Percentiles rank a stretch among this genome's conserved stretches.
These are phyloP conservation scores for Excalfactoria chinensis DNA, from an alignment of 2,113 vertebrate genomes.

Conservation along the genomic window DNA sequence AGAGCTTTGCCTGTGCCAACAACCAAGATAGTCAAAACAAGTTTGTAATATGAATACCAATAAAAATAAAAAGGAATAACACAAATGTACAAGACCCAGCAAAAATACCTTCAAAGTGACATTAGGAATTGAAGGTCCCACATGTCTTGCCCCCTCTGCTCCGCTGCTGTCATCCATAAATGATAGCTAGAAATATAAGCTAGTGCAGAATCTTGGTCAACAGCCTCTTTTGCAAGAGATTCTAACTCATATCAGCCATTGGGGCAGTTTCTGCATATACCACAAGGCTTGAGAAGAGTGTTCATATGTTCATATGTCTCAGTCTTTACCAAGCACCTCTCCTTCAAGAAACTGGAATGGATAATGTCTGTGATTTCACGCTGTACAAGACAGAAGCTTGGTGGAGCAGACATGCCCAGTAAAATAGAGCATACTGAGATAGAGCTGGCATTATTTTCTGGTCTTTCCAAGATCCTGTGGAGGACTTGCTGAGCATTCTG, in stretches of 20 bases:
- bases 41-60: not conserved
- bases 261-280: not conserved
- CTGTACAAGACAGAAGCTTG: not conserved
- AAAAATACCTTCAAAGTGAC: not conserved
- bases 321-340: not conserved
- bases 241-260: not conserved
- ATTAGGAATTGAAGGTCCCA: not conserved
- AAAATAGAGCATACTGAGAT: not conserved
- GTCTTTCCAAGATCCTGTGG: not conserved
- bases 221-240: not conserved
- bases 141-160: fast-evolving
- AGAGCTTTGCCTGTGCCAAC: not conserved
- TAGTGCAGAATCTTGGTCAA: not conserved
- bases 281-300: not conserved
- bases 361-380: not conserved
- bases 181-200: not conserved
- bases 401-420: not conserved
- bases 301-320: not conserved
- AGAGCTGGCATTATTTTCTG: not conserved
- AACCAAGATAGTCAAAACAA: not conserved
- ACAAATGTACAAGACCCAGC: not conserved
- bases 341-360: not conserved
- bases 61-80: not conserved
- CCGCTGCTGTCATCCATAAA: not conserved
- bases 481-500: not conserved